A percentile compares a stretch with the other conserved stretches of the same genome.
Conservation (phyloP, 2,113 vertebrate species). For the Gallinago undulata region DNA sequence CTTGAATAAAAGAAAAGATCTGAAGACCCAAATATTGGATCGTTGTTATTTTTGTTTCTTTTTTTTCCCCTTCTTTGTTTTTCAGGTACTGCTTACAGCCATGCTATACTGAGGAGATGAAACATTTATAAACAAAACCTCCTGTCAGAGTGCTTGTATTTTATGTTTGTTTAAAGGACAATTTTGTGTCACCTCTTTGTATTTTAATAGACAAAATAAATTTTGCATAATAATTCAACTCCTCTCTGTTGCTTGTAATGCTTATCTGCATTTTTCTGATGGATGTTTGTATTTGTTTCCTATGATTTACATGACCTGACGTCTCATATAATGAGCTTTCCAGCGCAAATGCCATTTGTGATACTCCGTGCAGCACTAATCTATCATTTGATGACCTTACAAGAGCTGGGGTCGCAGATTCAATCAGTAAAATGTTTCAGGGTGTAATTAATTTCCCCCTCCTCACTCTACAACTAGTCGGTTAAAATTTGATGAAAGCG, state of each 20-base stretch:
- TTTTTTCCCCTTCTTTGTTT: neutral
- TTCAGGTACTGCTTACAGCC: neutral
- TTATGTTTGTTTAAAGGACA: conserved; percentile 64
- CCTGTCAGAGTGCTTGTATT: neutral
- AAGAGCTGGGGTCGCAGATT: conserved; percentile 67
- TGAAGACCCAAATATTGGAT: neutral
- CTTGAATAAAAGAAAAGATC: neutral
- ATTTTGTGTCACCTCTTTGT: conserved; percentile 67
- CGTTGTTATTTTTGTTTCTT: fast-evolving
- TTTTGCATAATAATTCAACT: conserved; percentile 72
- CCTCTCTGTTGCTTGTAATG: conserved; percentile 67
- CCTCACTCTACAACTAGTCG: conserved; percentile 19
- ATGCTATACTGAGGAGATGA: neutral
- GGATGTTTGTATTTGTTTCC: conserved; percentile 72
- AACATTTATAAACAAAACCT: conserved; percentile 24
- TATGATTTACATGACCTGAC: conserved; percentile 78
- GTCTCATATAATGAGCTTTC: conserved; percentile 76
- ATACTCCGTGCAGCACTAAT: conserved; percentile 50
- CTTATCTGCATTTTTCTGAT: conserved; percentile 61
- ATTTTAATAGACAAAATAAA: conserved; percentile 73
- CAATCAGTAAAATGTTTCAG: conserved; percentile 75
- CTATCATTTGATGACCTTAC: conserved; percentile 73
- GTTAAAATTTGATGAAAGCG: conserved; percentile 67
- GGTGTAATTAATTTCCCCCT: conserved; percentile 71
- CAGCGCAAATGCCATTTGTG: conserved; percentile 62